Percentiles rank a stretch among this genome's conserved stretches.
Evolutionary conservation across 2,888 invertebrate species (phyloP).

Genomic region (Nezara viridula): DNA sequence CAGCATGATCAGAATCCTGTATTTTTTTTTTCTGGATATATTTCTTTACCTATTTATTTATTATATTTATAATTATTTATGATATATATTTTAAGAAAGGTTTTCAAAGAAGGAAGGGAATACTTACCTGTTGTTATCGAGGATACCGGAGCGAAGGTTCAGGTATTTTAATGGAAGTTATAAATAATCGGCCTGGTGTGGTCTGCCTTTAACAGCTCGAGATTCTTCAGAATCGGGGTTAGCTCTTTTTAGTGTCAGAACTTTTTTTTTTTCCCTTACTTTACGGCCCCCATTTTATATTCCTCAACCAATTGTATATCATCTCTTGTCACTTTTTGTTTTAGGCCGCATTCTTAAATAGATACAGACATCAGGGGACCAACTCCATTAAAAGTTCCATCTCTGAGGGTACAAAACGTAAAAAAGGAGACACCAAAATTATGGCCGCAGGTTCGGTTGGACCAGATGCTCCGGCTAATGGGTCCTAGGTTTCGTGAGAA

Average conservation of each 20-base stretch:
- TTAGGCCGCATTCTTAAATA: constrained; percentile 51
- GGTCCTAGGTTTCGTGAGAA: not conserved
- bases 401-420: constrained; percentile 14
- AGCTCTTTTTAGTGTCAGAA: constrained; percentile 39
- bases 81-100: too few species aligned
- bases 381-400: constrained; percentile 42
- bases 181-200: constrained; percentile 43
- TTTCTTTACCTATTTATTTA: too few species aligned
- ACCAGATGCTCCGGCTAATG: constrained; percentile 10
- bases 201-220: constrained; percentile 42
- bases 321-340: constrained; percentile 52
- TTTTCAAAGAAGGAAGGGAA: not conserved
- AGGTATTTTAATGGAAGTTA: constrained; percentile 41
- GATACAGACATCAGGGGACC: constrained; percentile 55
- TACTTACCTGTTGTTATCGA: not conserved
- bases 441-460: constrained; percentile 13
- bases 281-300: constrained; percentile 22
- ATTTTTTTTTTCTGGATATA: too few species aligned
- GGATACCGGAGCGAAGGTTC: not conserved
- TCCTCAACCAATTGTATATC: constrained; percentile 49
- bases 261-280: constrained; percentile 10
- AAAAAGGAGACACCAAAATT: constrained; percentile 16
- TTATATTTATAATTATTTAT: too few species aligned
- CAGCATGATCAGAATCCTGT: too few species aligned
- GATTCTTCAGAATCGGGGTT: constrained; percentile 48